Evolutionary conservation across 1,140 invertebrate genomes (phyloP), one percentile per base, ranked within the genome.

Genomic region (Anthonomus grandis): DNA sequence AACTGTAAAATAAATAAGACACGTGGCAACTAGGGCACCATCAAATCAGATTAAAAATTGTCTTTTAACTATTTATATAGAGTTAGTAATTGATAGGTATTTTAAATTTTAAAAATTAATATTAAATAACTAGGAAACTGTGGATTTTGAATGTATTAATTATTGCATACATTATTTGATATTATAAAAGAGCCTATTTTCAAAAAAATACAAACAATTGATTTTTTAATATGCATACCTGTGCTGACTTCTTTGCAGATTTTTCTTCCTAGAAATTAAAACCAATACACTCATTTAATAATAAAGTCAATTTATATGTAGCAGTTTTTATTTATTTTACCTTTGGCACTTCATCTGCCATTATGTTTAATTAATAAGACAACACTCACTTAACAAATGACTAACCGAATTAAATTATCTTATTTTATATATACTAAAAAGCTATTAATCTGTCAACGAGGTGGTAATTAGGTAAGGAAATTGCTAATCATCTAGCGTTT

Each of bases 391-490:
- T 10, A 36, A 49, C 37, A 10, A 34, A 49, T 36, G n/a, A n/a
- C n/a, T n/a, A n/a, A n/a, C 15, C 9, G 15, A 13, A 17, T 4
- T 13, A 8, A 9, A 17, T 4, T 39, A 8, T 10, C 19, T 3
- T 39, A 12, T 37, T 13, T 15, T 50, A 50, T 37, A 22, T 50
- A 50, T 50, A 48, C n/a, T n/a, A 24, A 23, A 34, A 13, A 31
- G 23, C 23, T 15, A 3, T 48, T 19, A 48, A 19, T 34, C 45
- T 17, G 21, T 48, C 45, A 48, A 9, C 45, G 34, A 6, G 24
- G 15, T 48, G 45, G 24, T 48, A 48, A 48, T 48, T 48, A 48
- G 45, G 45, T 34, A 48, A 48, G 45, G 34, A 48, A 31, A 8
- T 48, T 34, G 12, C 19, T 48, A 27, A 48, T 45, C 41, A 45